Evolutionary conservation across 2,113 vertebrate species (phyloP), one percentile per base, ranked within the genome.

Genomic region (Hemibagrus wyckioides): DNA sequence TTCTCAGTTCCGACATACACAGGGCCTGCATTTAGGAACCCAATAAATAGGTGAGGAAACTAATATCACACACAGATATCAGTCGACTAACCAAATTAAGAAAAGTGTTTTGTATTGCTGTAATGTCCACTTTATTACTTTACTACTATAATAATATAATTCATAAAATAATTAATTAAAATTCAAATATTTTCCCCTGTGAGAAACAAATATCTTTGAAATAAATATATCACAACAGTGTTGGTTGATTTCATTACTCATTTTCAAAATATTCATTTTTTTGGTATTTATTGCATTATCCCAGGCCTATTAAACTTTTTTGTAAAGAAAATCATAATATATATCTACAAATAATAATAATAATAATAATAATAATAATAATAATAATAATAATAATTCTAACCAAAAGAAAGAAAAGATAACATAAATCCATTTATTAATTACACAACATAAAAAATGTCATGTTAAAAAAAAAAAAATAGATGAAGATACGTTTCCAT

Each of bases 181-280:
- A 57, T 28, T 21, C 1, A 5, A 33, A 52, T 28, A 0, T 4
- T 30, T 48, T 56, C n/a, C 17, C 5, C 33, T 19, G n/a, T 79
- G 28, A 54, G 48, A 79, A 33, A 56, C 15, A 33, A 36, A 54
- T 56, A 23, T 36, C 59, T 25, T 54, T 81, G 15, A 19, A 14
- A 81, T 81, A 39, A 59, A 81, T 59, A 80, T 57, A 81, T 81
- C 56, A 41, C 36, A 81, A 57, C 21, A 80, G 4, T 56, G 17
- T 80, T 30, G 44, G 30, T 52, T 8, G 2, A 39, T 57, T 80
- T 25, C 23, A 57, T 80, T 80, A 25, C 36, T 36, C 8, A 57
- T 23, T 39, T 57, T 80, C 54, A 25, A 57, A 21, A 57, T 57
- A 56, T 80, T 56, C 56, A 19, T 21, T 25, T 81, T 23, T 25